Evolutionary conservation across 2,113 vertebrate species (phyloP).

Genomic region (Nannospalax galili): DNA sequence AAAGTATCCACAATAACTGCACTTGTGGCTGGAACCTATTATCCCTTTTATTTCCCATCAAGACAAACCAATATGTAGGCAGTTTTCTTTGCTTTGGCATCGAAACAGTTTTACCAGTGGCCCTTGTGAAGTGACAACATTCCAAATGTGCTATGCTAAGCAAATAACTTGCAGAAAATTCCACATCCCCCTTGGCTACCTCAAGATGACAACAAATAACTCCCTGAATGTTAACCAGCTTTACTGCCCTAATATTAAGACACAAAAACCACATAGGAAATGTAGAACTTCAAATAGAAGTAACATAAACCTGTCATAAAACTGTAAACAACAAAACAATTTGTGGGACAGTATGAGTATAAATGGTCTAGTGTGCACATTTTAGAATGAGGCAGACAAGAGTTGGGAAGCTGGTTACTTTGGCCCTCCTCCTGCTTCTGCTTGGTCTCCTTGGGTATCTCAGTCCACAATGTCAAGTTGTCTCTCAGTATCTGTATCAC

Average conservation of each 20-base stretch:
- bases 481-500: too few relatives aligned
- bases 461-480: slow-evolving; percentile 87
- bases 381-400: slow-evolving; percentile 92
- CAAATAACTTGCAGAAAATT: slow-evolving; percentile 90
- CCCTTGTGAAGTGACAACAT: slow-evolving; percentile 89
- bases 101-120: slow-evolving; percentile 88
- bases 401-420: slow-evolving; percentile 91
- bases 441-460: slow-evolving; percentile 91
- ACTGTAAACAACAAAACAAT: slow-evolving; percentile 92
- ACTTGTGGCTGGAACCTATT: slow-evolving; percentile 85
- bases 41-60: slow-evolving; percentile 84
- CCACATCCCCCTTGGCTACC: slow-evolving; percentile 90
- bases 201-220: slow-evolving; percentile 88
- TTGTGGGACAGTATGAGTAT: slow-evolving; percentile 92
- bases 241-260: slow-evolving; percentile 91
- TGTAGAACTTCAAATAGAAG: slow-evolving; percentile 94
- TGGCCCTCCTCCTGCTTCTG: slow-evolving; percentile 91
- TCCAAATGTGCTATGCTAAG: slow-evolving; percentile 90
- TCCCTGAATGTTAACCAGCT: slow-evolving; percentile 91
- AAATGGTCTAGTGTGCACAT: slow-evolving; percentile 92
- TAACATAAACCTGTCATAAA: slow-evolving; percentile 93
- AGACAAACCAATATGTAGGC: slow-evolving; percentile 87
- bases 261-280: slow-evolving; percentile 92
- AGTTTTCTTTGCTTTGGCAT: slow-evolving; percentile 86
- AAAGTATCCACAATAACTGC: slow-evolving; percentile 82